Conservation (phyloP, 2,888 invertebrate genomes). For the Periphyllus acericola region DNA sequence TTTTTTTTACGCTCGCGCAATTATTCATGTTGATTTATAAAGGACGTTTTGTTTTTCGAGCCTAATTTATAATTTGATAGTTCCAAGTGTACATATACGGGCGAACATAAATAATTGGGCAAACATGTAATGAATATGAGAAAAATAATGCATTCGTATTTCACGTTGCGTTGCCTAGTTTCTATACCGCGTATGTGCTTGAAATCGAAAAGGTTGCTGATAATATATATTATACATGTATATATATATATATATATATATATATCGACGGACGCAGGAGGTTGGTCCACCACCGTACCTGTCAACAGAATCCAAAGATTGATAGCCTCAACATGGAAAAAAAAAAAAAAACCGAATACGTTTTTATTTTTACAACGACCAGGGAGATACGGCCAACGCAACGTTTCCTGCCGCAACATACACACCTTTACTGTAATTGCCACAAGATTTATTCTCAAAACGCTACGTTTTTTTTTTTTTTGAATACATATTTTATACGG, state of each 20-base stretch:
- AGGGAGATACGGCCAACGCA: not conserved
- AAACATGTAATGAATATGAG: not conserved
- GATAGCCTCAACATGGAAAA: conserved; percentile 18
- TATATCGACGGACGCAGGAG: not conserved
- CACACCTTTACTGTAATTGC: conserved; percentile 34
- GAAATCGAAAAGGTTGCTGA: conserved; percentile 39
- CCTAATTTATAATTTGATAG: not conserved
- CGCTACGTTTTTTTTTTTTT: conserved; percentile 25
- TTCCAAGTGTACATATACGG: not conserved
- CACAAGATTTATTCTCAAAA: conserved; percentile 43
- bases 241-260: conserved; percentile 8
- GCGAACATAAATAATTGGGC: not conserved
- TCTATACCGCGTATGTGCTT: not conserved
- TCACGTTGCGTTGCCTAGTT: not conserved
- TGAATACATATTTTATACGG: not conserved
- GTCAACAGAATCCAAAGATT: conserved; percentile 57
- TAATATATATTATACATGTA: conserved; percentile 31
- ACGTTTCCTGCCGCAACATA: not conserved
- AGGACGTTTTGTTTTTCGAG: not conserved
- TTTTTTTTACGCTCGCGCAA: not conserved
- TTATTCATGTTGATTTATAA: conserved; percentile 23
- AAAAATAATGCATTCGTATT: conserved; percentile 17
- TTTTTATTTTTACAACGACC: conserved; percentile 26
- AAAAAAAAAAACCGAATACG: not conserved
- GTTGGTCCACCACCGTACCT: conserved; percentile 24